Evolutionary conservation across 2,888 invertebrate genomes (phyloP).

Genomic region (Octonoba sinensis): DNA sequence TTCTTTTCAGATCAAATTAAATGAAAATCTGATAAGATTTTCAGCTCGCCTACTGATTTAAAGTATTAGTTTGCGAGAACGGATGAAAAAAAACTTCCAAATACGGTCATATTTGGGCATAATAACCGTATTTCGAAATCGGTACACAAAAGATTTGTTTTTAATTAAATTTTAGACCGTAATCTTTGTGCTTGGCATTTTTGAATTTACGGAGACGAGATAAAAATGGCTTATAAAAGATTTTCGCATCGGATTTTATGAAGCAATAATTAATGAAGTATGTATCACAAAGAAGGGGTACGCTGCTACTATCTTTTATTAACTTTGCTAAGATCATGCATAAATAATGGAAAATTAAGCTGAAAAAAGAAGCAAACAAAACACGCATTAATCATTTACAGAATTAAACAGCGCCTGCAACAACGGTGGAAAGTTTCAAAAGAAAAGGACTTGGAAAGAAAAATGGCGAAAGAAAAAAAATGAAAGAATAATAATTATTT

Average conservation of each 20-base stretch:
- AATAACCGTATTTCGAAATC: conserved; percentile 55
- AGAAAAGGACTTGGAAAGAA: conserved; percentile 15
- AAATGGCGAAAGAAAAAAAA: conserved; percentile 14
- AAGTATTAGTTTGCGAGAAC: background rate
- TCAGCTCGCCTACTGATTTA: conserved; percentile 8
- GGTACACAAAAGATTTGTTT: conserved; percentile 47
- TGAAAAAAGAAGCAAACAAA: conserved; percentile 12
- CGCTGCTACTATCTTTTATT: conserved; percentile 44
- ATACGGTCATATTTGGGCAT: conserved; percentile 34
- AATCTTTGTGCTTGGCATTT: conserved; percentile 27
- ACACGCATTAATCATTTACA: conserved; percentile 51
- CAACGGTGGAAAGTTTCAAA: conserved; percentile 21
- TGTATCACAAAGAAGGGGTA: conserved; percentile 24
- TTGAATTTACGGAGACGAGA: conserved; percentile 18
- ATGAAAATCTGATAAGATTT: conserved; percentile 26
- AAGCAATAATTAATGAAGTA: conserved; percentile 62
- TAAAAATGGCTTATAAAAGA: conserved; percentile 16
- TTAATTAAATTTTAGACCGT: conserved; percentile 56
- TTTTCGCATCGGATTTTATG: background rate
- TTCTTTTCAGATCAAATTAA: conserved; percentile 13
- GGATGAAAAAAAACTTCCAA: conserved; percentile 9
- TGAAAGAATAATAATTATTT: conserved; percentile 41
- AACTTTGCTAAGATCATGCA: conserved; percentile 46
- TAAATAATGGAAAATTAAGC: conserved; percentile 45
- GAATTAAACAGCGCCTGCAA: conserved; percentile 38